Base-by-base conservation (phyloP, 2,113 vertebrate genomes). In the Columba livia region DNA sequence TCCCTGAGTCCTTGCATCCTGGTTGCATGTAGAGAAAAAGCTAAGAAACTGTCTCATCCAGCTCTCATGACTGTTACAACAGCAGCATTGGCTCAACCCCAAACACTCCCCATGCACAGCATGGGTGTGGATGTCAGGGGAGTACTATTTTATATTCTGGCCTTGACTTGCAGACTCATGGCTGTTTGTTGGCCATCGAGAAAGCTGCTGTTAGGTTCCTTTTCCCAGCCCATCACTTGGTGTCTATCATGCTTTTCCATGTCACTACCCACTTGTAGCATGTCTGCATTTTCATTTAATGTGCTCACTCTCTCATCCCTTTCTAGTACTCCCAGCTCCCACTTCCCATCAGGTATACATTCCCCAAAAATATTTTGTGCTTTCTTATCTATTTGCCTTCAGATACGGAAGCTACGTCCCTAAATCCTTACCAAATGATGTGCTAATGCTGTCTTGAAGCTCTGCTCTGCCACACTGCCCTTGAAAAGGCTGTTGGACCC, bases 401-500 rank as follows among this genome's bases (percentile, higher is more conserved):
- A 84, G 34, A 17, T 64, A 17, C 9, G 14, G 29, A 67, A 84
- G 12, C 5, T 44, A 36, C 9, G 66, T 66, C 19, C 26, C 12
- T 58, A 74, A 92, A 71, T 54, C 11, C 31, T 67, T 78, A 74
- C 26, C 42, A 78, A 77, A 50, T 2, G 2, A 67, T 19, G 44
- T 47, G 44, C 9, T 47, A 86, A 78, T 2, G 1, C 18, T 74
- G 34, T 51, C 36, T 62, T 3, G 1, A 80, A 77, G 20, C n/a
- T 91, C 23, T 70, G 10, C 15, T 77, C n/a, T 77, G 18, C 19
- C 25, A 65, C 3, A 2, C 31, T 48, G 11, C 34, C 15, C 28
- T 56, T 1, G 0, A 71, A 74, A 89, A 87, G 17, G 28, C 44
- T 3, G 0, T 31, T 1, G 3, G 48, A 58, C 23, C 16, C 1